phyloP scores from a whole-genome alignment of 2,888 invertebrate species.

The Harpalus rufipes region DNA sequence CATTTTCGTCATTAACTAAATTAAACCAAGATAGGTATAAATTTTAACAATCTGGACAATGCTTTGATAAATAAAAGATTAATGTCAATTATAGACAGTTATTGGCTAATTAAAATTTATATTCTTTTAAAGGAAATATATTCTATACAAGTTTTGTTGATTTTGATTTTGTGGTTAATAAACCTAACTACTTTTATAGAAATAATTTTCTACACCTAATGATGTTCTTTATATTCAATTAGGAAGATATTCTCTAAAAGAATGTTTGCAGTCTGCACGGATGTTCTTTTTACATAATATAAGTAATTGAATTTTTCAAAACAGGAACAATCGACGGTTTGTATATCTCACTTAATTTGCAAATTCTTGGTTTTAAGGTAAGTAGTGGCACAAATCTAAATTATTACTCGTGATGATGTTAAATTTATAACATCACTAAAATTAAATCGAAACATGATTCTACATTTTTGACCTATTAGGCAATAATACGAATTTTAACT shows the following conservation, averaged over 20 bases:
- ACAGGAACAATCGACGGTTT: neutral
- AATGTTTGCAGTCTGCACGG: too few species aligned
- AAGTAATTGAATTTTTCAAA: constrained; percentile 17
- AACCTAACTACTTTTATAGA: neutral
- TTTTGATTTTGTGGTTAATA: neutral
- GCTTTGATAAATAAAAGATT: constrained; percentile 8
- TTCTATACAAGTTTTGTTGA: neutral
- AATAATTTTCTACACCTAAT: constrained; percentile 11
- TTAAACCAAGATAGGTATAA: neutral
- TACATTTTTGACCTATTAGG: too few species aligned
- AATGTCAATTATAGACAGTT: constrained; percentile 12
- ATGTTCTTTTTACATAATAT: constrained; percentile 26
- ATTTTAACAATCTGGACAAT: neutral
- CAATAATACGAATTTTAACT: too few species aligned
- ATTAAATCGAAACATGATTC: too few species aligned
- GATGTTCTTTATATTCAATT: constrained; percentile 10
- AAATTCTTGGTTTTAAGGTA: constrained; percentile 18
- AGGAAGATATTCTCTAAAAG: constrained; percentile 2
- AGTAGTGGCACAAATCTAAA: neutral
- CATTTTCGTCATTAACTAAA: neutral
- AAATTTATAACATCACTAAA: too few species aligned
- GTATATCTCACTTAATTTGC: constrained; percentile 15
- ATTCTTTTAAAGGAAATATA: constrained; percentile 11
- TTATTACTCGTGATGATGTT: too few species aligned
- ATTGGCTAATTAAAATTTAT: constrained; percentile 43